Conservation (phyloP, 2,888 invertebrate genomes). For the Acrobasis consociella region DNA sequence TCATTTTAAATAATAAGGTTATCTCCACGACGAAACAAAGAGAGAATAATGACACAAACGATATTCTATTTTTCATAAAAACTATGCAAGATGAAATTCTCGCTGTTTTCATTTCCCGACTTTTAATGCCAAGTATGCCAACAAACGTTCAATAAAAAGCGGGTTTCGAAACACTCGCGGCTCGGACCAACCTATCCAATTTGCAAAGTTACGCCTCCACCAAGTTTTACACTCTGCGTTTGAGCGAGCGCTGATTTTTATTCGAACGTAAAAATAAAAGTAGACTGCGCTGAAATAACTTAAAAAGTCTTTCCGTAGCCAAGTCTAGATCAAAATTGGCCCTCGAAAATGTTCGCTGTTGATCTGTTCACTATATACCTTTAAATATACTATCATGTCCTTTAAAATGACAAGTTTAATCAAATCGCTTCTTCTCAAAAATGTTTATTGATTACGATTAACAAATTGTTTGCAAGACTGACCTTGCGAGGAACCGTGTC, state of each 20-base stretch:
- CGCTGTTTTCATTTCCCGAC: conserved; percentile 6
- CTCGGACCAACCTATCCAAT: conserved; percentile 31
- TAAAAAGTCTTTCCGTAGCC: conserved; percentile 10
- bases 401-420: neutral
- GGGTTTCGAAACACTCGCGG: conserved; percentile 21
- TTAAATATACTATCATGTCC: neutral
- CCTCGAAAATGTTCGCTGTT: neutral
- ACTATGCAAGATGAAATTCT: neutral
- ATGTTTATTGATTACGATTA: too few species aligned
- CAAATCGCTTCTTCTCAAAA: too few species aligned
- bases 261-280: conserved; percentile 24
- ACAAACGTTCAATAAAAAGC: conserved; percentile 23
- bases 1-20: too few species aligned
- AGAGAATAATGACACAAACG: neutral
- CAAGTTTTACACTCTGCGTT: conserved; percentile 20
- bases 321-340: conserved; percentile 15
- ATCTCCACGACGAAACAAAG: neutral
- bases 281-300: conserved; percentile 14
- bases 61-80: neutral
- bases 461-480: too few species aligned
- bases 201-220: conserved; percentile 30
- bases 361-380: neutral
- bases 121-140: conserved; percentile 16
- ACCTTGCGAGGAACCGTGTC: too few species aligned
- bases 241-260: conserved; percentile 23